phyloP scores from a whole-genome alignment of 2,797 vertebrate species.

The Allochrocebus solatus region DNA sequence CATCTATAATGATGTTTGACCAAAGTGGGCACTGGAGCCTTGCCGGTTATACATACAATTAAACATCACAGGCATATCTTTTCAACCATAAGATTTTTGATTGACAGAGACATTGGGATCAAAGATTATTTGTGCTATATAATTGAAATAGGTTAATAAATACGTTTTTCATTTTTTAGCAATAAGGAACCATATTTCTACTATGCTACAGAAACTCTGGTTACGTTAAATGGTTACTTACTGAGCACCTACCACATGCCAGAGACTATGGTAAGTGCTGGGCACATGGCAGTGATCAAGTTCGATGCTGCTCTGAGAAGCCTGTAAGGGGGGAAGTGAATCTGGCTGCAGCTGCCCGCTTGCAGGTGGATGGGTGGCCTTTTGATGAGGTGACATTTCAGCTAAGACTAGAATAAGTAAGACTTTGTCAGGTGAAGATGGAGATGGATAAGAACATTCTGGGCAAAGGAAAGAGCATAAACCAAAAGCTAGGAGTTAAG shows the following conservation, averaged over 20 bases:
- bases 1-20: neutral
- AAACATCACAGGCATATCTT: neutral
- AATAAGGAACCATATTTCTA: neutral
- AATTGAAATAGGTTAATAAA: neutral
- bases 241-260: neutral
- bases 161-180: neutral
- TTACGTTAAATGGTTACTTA: neutral
- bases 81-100: neutral
- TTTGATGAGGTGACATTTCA: neutral
- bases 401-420: neutral
- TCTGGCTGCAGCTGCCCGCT: neutral
- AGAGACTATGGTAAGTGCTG: neutral
- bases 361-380: accelerated
- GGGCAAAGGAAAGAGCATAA: neutral
- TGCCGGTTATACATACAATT: neutral
- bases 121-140: neutral
- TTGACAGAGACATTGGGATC: neutral
- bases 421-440: neutral
- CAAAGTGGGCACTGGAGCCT: neutral
- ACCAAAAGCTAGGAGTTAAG: neutral
- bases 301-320: neutral
- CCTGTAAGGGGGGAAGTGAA: accelerated
- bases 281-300: neutral
- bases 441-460: neutral
- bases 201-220: neutral